These are phyloP conservation scores for Patella vulgata DNA, from an alignment of 1,140 invertebrate species.

Conservation along the genomic window DNA sequence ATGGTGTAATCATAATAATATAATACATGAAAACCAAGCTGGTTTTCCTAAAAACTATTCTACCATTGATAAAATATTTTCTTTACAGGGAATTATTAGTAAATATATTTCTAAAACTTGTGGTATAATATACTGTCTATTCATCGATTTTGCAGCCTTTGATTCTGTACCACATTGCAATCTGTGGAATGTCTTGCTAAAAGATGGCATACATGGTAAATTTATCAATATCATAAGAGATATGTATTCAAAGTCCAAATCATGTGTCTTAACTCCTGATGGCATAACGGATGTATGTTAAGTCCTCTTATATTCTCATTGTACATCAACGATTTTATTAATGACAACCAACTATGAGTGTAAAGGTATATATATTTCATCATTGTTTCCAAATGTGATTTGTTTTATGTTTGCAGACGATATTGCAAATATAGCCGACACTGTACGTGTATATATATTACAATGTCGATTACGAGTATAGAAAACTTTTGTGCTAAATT, in stretches of 20 bases:
- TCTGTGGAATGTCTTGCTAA: slow-evolving; percentile 1
- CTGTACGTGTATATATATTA: too few relatives aligned
- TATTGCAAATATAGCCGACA: not conserved
- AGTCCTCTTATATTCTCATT: too few relatives aligned
- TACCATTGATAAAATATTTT: slow-evolving; percentile 22
- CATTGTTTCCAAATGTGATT: not conserved
- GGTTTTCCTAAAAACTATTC: slow-evolving; percentile 17
- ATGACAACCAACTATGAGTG: not conserved
- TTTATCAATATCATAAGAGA: slow-evolving; percentile 10
- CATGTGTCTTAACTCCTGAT: slow-evolving; percentile 8
- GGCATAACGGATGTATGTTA: slow-evolving; percentile 1
- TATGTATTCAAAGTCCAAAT: slow-evolving; percentile 13
- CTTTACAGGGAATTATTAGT: slow-evolving; percentile 14
- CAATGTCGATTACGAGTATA: too few relatives aligned
- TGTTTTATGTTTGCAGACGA: slow-evolving; percentile 14
- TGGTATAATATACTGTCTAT: slow-evolving; percentile 8
- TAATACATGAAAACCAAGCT: slow-evolving; percentile 13
- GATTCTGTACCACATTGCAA: slow-evolving; percentile 6
- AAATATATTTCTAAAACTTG: slow-evolving; percentile 18
- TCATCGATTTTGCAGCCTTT: slow-evolving; percentile 20
- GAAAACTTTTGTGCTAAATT: too few relatives aligned
- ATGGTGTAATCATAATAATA: slow-evolving; percentile 7
- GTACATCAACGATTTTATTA: slow-evolving; percentile 8
- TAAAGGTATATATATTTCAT: slow-evolving; percentile 5
- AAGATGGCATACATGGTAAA: slow-evolving; percentile 7